Conservation (phyloP, 2,888 invertebrate genomes). For the Agrotis ipsilon region DNA sequence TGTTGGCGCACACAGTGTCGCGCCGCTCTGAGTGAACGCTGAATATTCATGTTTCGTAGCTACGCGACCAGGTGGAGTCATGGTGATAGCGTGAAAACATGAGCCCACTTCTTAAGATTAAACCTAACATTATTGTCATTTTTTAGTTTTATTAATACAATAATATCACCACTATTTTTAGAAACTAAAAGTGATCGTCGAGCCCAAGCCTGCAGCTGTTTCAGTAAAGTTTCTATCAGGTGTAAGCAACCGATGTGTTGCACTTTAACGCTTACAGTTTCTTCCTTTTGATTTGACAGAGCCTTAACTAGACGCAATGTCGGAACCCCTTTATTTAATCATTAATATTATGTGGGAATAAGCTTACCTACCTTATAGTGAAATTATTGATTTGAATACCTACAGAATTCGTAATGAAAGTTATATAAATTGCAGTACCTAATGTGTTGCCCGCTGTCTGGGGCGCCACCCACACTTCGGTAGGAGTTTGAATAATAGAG, state of each 20-base stretch:
- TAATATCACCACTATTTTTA: too few species aligned
- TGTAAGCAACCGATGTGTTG: too few species aligned
- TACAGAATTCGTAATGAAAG: background rate
- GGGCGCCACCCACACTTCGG: constrained; percentile 12
- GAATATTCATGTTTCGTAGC: constrained; percentile 60
- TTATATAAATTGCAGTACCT: background rate
- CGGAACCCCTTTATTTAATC: too few species aligned
- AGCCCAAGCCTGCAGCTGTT: background rate
- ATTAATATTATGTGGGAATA: too few species aligned
- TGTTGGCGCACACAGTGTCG: constrained; percentile 45
- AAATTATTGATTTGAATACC: background rate
- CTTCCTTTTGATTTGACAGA: too few species aligned
- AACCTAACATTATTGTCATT: too few species aligned
- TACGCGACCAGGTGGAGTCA: background rate
- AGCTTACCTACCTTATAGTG: background rate
- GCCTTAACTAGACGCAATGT: too few species aligned
- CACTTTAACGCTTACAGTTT: too few species aligned
- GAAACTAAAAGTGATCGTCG: background rate
- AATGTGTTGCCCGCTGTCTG: constrained; percentile 1
- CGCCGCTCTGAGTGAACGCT: constrained; percentile 43
- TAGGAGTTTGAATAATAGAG: constrained; percentile 64
- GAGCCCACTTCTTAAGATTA: background rate
- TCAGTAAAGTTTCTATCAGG: too few species aligned
- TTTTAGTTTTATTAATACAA: too few species aligned
- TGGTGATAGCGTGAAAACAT: constrained; percentile 5